A percentile compares a stretch with the other conserved stretches of the same genome.
These are phyloP conservation scores for Alosa alosa DNA, from an alignment of 2,113 vertebrate genomes.

Conservation along the genomic window DNA sequence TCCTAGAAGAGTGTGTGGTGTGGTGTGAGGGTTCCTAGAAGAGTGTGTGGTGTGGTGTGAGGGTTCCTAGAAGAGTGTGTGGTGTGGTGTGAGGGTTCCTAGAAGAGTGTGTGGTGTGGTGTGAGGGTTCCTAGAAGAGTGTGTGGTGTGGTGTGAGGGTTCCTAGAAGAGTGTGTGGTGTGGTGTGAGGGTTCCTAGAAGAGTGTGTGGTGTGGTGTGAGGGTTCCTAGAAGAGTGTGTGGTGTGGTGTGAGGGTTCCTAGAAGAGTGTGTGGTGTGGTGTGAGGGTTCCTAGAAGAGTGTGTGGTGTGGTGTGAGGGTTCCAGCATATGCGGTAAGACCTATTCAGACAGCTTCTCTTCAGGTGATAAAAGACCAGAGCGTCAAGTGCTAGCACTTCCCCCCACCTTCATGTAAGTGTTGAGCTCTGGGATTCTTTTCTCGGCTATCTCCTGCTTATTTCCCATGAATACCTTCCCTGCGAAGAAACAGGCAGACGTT, in stretches of 20 bases:
- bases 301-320: background rate
- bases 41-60: background rate
- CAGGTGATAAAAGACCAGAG: background rate
- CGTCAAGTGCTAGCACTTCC: background rate
- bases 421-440: slow-evolving; percentile 84
- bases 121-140: slow-evolving; percentile 30
- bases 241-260: slow-evolving; percentile 30
- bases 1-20: slow-evolving; percentile 30
- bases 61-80: slow-evolving; percentile 30
- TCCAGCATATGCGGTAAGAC: slow-evolving; percentile 16
- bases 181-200: slow-evolving; percentile 30
- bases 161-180: too few relatives aligned
- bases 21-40: too few relatives aligned
- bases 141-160: too few relatives aligned
- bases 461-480: slow-evolving; percentile 89
- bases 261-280: too few relatives aligned
- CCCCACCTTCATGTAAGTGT: slow-evolving; percentile 91
- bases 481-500: slow-evolving; percentile 40
- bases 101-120: too few relatives aligned
- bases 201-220: too few relatives aligned
- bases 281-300: too few relatives aligned
- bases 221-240: too few relatives aligned
- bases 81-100: too few relatives aligned
- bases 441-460: slow-evolving; percentile 92
- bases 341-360: background rate